Evolutionary conservation across 2,888 invertebrate species (phyloP).

Genomic region (Conomelus anceps): DNA sequence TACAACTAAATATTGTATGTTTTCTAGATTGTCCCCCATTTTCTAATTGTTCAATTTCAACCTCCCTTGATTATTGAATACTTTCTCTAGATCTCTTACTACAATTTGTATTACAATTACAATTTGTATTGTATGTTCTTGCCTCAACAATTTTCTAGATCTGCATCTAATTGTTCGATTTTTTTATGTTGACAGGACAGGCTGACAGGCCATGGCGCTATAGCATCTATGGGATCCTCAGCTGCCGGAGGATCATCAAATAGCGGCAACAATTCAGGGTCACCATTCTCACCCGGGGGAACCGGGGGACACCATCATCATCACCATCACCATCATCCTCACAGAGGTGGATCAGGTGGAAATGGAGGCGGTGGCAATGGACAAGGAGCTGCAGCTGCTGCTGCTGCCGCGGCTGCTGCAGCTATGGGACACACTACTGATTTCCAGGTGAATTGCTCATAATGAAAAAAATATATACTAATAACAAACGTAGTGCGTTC

Average conservation of each 20-base stretch:
- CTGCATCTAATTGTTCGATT: not conserved
- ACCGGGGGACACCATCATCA: constrained; percentile 45
- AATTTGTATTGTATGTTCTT: too few species aligned
- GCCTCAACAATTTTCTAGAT: too few species aligned
- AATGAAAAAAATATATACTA: too few species aligned
- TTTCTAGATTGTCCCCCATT: too few species aligned
- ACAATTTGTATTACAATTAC: too few species aligned
- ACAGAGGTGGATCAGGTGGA: constrained; percentile 29
- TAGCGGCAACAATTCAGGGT: constrained; percentile 39
- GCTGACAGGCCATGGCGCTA: constrained; percentile 53
- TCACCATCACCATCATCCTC: constrained; percentile 41
- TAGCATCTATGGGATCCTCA: constrained; percentile 48
- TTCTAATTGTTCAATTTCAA: too few species aligned
- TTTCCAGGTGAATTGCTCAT: constrained; percentile 63
- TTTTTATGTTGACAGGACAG: constrained; percentile 49
- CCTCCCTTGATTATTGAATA: too few species aligned
- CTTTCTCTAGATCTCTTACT: not conserved
- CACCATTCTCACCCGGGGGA: constrained; percentile 40
- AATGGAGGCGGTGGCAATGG: not conserved
- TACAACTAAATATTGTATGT: too few species aligned
- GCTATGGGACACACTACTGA: constrained; percentile 47
- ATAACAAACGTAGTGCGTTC: too few species aligned
- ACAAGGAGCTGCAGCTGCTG: not conserved
- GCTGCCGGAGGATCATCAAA: constrained; percentile 40
- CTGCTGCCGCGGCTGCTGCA: not conserved